Evolutionary conservation across 2,113 vertebrate species (phyloP), one percentile per base, ranked within the genome.

Genomic region (Notothenia coriiceps): DNA sequence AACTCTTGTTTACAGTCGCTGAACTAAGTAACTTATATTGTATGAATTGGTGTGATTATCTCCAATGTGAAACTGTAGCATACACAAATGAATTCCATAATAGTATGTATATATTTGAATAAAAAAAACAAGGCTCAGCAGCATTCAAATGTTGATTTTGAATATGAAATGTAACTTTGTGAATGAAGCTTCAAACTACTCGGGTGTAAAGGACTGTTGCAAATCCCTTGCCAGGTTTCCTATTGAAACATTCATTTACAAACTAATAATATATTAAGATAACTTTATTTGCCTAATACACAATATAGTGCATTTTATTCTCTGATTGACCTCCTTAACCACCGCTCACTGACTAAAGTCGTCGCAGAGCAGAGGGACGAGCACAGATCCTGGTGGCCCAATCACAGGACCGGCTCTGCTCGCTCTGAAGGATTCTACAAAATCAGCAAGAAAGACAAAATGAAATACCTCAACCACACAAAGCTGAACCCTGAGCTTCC

Each of bases 341-440:
- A 62, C 66, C 77, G 40, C 74, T 86, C 93, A 99, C 98, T 96
- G 80, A 99, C 97, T 85, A 97, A 96, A 93, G 91, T 95, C 86
- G 91, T 89, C 47, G 89, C 92, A 25, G 96, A 96, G 60, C 95
- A 94, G 89, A 95, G 94, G 22, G 97, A 96, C 86, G 96, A 96
- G 22, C 92, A 92, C 52, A 93, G 92, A 0, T 94, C 94, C 0
- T 96, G 96, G 65, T 93, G 94, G 90, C 94, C 94, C 0, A 94
- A 95, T 73, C 98, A 99, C 2, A 84, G 95, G 77, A 99, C 97
- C 0, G 98, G 97, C 79, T 98, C 96, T 0, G 98, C 98, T 1
- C 97, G 98, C 65, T 98, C 95, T 0, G 98, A 99, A 93, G 98
- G 98, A 62, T 99, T 97, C 89, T 99, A 99, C 90, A 96, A 95